Evolutionary conservation across 2,113 vertebrate genomes (phyloP).

Genomic region (Oryzias woworae): DNA sequence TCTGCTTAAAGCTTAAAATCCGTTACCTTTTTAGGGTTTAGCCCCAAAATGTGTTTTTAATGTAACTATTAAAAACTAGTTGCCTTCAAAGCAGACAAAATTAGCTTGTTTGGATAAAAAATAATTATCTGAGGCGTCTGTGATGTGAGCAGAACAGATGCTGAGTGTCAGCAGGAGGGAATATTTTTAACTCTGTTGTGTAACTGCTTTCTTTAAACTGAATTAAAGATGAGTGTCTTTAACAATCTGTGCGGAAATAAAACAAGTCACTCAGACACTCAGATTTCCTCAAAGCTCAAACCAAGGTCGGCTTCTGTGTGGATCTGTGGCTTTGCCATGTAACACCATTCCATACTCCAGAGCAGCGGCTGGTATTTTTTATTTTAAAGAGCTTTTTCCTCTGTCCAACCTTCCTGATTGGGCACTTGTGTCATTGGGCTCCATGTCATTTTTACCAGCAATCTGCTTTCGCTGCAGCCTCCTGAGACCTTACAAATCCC

Average conservation of each 20-base stretch:
- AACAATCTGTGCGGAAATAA: neutral
- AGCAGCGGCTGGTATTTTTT: neutral
- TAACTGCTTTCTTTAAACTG: conserved; percentile 6
- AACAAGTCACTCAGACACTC: neutral
- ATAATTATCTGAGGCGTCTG: too few species aligned
- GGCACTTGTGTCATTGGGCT: neutral
- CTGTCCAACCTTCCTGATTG: neutral
- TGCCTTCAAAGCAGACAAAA: too few species aligned
- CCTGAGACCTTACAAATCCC: conserved; percentile 26
- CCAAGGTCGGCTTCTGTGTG: too few species aligned
- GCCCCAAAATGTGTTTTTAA: too few species aligned
- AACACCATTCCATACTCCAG: too few species aligned
- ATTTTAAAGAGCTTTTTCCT: neutral
- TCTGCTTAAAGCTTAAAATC: too few species aligned
- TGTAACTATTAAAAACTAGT: too few species aligned
- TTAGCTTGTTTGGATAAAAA: too few species aligned
- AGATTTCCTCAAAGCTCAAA: neutral
- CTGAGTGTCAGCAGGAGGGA: neutral
- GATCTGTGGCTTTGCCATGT: too few species aligned
- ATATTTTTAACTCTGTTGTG: neutral
- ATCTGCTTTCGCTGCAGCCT: conserved; percentile 12
- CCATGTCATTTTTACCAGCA: conserved; percentile 18
- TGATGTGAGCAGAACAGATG: neutral
- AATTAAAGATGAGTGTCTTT: neutral
- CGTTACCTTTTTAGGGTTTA: too few species aligned